Percentiles rank a stretch among this genome's conserved stretches.
Evolutionary conservation across 1,140 invertebrate species (phyloP).

Genomic region (Brachionus sp.): DNA sequence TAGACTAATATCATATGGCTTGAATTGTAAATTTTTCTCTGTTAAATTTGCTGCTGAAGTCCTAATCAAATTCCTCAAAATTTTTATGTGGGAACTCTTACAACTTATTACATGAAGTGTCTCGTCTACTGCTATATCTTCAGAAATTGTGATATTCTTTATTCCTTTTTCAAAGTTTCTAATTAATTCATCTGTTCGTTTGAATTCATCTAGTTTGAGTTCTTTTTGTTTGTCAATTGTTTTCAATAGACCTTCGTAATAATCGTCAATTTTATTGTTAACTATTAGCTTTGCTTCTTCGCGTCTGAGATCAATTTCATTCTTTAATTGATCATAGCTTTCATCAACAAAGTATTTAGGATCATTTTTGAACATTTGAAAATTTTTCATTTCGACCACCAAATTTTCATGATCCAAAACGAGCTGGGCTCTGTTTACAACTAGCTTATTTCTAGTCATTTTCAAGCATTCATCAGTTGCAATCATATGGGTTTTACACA

Average conservation of each 20-base stretch:
- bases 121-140: background rate
- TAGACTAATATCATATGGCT: background rate
- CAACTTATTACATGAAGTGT: background rate
- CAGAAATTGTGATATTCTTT: background rate
- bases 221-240: background rate
- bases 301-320: background rate
- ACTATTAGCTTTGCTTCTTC: background rate
- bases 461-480: background rate
- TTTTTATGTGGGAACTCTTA: background rate
- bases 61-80: background rate
- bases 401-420: background rate
- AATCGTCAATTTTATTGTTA: background rate
- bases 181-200: background rate
- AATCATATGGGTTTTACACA: background rate
- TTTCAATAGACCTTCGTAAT: background rate
- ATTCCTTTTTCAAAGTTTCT: background rate
- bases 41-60: background rate
- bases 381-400: background rate
- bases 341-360: no score
- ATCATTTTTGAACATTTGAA: background rate
- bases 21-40: background rate
- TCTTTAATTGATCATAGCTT: background rate
- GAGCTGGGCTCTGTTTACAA: background rate
- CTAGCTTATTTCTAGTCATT: background rate
- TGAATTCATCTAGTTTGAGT: background rate